Percentiles rank a stretch among this genome's conserved stretches.
phyloP scores from a whole-genome alignment of 1,140 invertebrate species.

The Micrasema longulum region DNA sequence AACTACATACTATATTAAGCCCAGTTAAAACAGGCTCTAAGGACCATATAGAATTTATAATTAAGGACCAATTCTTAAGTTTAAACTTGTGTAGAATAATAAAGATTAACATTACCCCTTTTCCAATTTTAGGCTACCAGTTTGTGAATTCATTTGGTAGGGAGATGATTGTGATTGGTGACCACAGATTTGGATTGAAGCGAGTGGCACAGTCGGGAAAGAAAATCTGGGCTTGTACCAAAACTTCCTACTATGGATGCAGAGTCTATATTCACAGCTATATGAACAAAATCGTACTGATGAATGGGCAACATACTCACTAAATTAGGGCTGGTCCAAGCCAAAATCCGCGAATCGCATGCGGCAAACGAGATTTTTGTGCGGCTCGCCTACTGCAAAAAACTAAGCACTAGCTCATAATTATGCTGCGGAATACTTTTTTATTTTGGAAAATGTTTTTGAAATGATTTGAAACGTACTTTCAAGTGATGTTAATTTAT shows the following conservation, averaged over 20 bases:
- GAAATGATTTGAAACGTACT: not conserved
- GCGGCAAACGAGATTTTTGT: not conserved
- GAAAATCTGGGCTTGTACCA: constrained; percentile 11
- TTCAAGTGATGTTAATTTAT: constrained; percentile 1
- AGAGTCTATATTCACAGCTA: constrained; percentile 2
- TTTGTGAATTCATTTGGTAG: not conserved
- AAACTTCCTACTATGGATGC: constrained; percentile 6
- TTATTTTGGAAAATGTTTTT: not conserved
- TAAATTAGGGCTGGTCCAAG: no score
- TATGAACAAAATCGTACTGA: not conserved
- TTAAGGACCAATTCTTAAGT: no score
- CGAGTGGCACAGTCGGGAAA: not conserved
- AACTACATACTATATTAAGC: no score
- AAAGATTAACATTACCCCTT: no score
- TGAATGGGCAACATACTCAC: constrained; percentile 2
- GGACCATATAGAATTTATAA: no score
- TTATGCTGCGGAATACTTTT: not conserved
- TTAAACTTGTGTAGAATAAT: no score
- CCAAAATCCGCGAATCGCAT: not conserved
- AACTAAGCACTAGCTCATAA: not conserved
- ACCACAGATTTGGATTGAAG: constrained; percentile 18
- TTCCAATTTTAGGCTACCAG: constrained; percentile 5
- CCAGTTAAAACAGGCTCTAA: no score
- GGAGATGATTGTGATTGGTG: not conserved
- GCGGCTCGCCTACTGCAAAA: not conserved